Conservation (phyloP, 2,797 vertebrate species). For the Protosalanx chinensis region DNA sequence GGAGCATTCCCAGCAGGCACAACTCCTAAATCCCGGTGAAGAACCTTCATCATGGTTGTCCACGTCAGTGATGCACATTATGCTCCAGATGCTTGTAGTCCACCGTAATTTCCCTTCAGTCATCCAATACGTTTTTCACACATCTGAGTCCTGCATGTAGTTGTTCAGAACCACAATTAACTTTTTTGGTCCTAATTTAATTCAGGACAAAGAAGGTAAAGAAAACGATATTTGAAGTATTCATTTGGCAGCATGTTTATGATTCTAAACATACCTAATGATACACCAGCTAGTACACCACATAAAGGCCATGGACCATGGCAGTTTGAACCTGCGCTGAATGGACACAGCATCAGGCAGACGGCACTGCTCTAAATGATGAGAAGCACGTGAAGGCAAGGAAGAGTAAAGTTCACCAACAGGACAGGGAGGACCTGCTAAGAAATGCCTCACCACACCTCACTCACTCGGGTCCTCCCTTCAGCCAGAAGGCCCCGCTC, state of each 20-base stretch:
- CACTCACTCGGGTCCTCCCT: conserved; percentile 74
- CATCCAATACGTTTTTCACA: background rate
- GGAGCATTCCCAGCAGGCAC: conserved; percentile 6
- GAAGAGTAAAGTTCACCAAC: conserved; percentile 70
- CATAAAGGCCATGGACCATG: background rate
- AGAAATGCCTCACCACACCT: conserved; percentile 80
- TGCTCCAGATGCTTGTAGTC: conserved; percentile 27
- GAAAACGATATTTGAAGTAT: background rate
- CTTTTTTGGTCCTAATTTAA: too few species aligned
- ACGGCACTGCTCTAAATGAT: background rate
- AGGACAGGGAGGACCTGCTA: conserved; percentile 36
- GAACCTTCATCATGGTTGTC: conserved; percentile 25
- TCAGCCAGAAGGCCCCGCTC: conserved; percentile 18
- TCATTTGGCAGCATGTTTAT: background rate
- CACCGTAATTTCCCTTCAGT: background rate
- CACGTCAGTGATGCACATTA: conserved; percentile 22
- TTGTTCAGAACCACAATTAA: too few species aligned
- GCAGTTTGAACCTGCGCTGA: background rate
- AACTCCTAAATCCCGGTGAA: conserved; percentile 7
- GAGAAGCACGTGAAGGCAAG: conserved; percentile 22
- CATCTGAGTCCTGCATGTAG: background rate
- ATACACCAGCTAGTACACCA: background rate
- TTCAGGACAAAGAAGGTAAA: background rate
- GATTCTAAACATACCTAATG: background rate
- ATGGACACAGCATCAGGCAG: background rate